Evolutionary conservation across 2,797 vertebrate species (phyloP).

Genomic region (Falco naumanni): DNA sequence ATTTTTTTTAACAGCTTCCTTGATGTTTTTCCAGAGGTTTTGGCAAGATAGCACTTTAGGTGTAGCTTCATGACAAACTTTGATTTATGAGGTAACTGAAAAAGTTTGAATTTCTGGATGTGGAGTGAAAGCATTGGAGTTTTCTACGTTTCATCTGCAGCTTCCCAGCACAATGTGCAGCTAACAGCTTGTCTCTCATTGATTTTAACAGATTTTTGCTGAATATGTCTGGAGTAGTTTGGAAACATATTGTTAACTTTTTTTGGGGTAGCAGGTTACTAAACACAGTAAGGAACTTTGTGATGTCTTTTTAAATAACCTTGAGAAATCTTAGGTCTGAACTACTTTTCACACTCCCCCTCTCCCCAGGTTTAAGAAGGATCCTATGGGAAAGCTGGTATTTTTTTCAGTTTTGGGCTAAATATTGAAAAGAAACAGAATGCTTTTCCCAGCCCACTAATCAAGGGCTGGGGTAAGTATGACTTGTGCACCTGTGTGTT

Average conservation of each 20-base stretch:
- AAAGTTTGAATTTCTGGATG: conserved; percentile 23
- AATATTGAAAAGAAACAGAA: not conserved
- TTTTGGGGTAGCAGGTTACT: not conserved
- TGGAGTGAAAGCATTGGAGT: not conserved
- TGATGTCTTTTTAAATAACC: not conserved
- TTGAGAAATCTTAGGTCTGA: not conserved
- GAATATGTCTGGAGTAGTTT: not conserved
- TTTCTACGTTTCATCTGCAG: not conserved
- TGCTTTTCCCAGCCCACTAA: not conserved
- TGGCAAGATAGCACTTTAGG: not conserved
- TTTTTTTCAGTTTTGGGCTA: not conserved
- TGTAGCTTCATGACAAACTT: conserved; percentile 31
- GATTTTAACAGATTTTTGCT: conserved; percentile 25
- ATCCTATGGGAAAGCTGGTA: not conserved
- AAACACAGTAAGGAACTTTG: not conserved
- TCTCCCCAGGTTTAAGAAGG: not conserved
- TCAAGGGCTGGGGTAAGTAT: not conserved
- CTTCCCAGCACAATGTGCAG: not conserved
- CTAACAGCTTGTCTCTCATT: not conserved
- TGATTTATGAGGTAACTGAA: conserved; percentile 36
- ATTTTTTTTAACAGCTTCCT: not conserved
- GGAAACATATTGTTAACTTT: not conserved
- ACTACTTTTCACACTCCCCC: not conserved
- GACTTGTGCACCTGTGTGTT: rapidly evolving
- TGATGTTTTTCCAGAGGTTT: not conserved